A percentile compares a stretch with the other conserved stretches of the same genome.
Conservation (phyloP, 2,113 vertebrate genomes). For the Thunnus maccoyii region DNA sequence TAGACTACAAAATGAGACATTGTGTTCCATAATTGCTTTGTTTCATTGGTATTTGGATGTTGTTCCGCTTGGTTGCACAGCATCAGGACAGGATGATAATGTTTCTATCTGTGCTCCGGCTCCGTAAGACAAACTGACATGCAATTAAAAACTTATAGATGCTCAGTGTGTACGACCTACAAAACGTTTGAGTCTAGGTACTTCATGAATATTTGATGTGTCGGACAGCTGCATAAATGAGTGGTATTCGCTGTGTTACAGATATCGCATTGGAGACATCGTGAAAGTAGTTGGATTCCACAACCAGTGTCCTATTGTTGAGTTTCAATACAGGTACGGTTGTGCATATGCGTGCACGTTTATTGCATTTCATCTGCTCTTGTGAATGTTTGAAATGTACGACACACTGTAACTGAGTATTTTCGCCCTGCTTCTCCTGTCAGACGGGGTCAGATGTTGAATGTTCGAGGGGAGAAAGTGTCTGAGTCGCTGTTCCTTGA, state of each 20-base stretch:
- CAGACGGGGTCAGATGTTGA: slow-evolving; percentile 89
- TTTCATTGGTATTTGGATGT: neutral
- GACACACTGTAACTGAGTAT: too few species aligned
- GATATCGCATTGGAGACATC: slow-evolving; percentile 89
- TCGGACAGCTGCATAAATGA: neutral
- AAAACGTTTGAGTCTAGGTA: too few species aligned
- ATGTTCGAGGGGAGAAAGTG: slow-evolving; percentile 89
- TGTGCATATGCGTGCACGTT: neutral
- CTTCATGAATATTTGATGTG: neutral
- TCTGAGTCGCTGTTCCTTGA: slow-evolving; percentile 86
- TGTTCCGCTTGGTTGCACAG: slow-evolving; percentile 24
- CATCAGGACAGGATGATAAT: neutral
- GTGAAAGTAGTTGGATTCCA: slow-evolving; percentile 88
- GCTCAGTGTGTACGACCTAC: too few species aligned
- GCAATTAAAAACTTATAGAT: neutral
- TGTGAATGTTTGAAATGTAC: neutral
- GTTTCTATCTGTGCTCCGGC: neutral
- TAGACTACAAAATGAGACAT: neutral
- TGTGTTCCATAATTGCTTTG: neutral
- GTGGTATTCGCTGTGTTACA: slow-evolving; percentile 58
- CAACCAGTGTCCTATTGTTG: slow-evolving; percentile 90
- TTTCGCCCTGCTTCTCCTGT: neutral
- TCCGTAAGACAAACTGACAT: neutral
- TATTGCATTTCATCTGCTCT: neutral
- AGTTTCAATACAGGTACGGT: slow-evolving; percentile 88